Evolutionary conservation across 2,797 vertebrate species (phyloP).

Genomic region (Mormyrops attenuatus): DNA sequence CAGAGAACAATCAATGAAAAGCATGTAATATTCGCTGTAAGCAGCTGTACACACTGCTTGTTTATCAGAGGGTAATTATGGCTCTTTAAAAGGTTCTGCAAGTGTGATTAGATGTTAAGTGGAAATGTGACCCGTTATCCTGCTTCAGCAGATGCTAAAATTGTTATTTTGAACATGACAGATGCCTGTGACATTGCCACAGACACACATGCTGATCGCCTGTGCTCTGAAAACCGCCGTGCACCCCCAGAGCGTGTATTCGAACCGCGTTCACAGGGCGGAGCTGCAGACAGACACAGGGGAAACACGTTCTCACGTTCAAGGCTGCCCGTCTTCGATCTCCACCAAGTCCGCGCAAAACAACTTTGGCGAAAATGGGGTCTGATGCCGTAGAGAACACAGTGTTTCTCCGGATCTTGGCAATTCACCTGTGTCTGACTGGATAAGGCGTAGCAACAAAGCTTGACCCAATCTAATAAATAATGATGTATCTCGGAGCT

Average conservation of each 20-base stretch:
- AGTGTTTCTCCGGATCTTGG: neutral
- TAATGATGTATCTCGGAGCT: neutral
- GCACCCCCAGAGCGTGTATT: neutral
- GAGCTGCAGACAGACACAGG: neutral
- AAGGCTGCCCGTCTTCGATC: neutral
- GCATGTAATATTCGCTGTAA: neutral
- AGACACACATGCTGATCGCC: neutral
- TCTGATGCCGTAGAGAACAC: neutral
- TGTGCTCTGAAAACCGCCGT: neutral
- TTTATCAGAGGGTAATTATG: neutral
- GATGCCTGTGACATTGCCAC: neutral
- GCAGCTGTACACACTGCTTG: neutral
- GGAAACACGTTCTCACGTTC: neutral
- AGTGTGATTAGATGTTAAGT: conserved; percentile 8
- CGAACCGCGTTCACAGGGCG: neutral
- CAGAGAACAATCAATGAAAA: neutral
- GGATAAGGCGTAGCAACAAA: neutral
- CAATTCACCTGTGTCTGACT: neutral
- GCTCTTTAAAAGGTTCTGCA: conserved; percentile 20
- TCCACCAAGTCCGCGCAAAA: neutral
- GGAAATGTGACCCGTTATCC: neutral
- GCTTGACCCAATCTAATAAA: neutral
- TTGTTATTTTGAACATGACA: neutral
- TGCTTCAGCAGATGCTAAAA: neutral
- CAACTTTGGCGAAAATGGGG: neutral